Evolutionary conservation across 37 sponge, comb jelly and placozoan species (phyloP).

Genomic region (Theonella swinhoei): DNA sequence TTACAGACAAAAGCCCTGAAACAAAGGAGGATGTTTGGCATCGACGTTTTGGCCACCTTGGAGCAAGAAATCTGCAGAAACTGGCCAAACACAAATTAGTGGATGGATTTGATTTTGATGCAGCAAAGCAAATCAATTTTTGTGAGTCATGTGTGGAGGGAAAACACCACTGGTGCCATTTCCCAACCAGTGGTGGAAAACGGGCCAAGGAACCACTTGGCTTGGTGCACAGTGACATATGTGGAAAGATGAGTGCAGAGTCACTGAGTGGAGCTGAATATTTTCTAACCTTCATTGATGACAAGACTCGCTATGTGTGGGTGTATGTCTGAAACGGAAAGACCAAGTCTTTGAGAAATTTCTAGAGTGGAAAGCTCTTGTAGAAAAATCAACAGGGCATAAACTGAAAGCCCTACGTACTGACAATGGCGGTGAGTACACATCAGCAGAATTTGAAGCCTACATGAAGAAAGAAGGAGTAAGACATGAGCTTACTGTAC

Average conservation of each 20-base stretch:
- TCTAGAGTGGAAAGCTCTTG: slow-evolving; percentile 70
- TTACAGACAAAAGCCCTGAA: neutral
- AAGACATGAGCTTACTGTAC: slow-evolving; percentile 61
- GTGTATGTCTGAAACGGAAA: slow-evolving; percentile 62
- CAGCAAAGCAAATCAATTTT: slow-evolving; percentile 38
- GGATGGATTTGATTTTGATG: slow-evolving; percentile 46
- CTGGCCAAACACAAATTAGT: slow-evolving; percentile 45
- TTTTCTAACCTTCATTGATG: slow-evolving; percentile 62
- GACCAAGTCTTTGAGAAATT: slow-evolving; percentile 53
- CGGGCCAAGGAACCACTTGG: slow-evolving; percentile 39
- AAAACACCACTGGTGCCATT: slow-evolving; percentile 52
- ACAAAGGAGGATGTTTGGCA: slow-evolving; percentile 73
- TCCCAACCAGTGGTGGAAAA: slow-evolving; percentile 31
- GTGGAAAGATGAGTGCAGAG: slow-evolving; percentile 51
- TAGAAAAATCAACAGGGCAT: slow-evolving; percentile 38
- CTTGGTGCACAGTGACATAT: slow-evolving; percentile 64
- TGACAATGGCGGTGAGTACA: slow-evolving; percentile 66
- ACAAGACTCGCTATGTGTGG: slow-evolving; percentile 67
- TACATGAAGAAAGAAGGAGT: slow-evolving; percentile 61
- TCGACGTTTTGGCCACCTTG: slow-evolving; percentile 50
- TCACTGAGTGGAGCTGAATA: slow-evolving; percentile 71
- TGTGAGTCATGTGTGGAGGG: slow-evolving; percentile 70
- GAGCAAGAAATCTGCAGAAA: slow-evolving; percentile 32
- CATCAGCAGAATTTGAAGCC: slow-evolving; percentile 48
- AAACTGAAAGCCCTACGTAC: slow-evolving; percentile 60